phyloP scores from a whole-genome alignment of 2,797 vertebrate species.

The Distichodus sexfasciatus region DNA sequence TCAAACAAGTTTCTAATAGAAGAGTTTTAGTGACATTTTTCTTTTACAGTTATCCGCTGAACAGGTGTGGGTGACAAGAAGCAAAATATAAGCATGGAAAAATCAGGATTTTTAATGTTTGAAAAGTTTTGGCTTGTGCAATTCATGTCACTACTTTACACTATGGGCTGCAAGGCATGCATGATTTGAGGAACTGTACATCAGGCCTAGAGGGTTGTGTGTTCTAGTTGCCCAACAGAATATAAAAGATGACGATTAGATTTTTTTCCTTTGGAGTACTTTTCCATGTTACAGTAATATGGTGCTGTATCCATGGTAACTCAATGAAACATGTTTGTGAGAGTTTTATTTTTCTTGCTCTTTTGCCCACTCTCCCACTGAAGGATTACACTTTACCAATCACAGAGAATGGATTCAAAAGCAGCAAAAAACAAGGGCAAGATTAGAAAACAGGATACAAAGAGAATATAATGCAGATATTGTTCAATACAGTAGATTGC shows the following conservation, averaged over 20 bases:
- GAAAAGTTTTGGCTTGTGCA: background rate
- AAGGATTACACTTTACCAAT: slow-evolving; percentile 21
- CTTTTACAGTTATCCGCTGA: slow-evolving; percentile 11
- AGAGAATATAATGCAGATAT: slow-evolving; percentile 8
- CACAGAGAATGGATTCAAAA: slow-evolving; percentile 20
- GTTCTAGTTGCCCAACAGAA: background rate
- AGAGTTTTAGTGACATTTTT: slow-evolving; percentile 11
- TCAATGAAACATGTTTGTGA: slow-evolving; percentile 22
- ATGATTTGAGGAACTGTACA: background rate
- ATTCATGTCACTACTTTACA: background rate
- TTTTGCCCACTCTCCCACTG: slow-evolving; percentile 14
- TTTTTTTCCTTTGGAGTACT: slow-evolving; percentile 15
- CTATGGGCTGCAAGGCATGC: background rate
- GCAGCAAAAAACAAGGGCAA: slow-evolving; percentile 12
- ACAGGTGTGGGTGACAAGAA: too few relatives aligned
- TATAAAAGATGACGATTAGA: background rate
- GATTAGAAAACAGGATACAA: slow-evolving; percentile 1
- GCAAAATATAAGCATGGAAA: too few relatives aligned
- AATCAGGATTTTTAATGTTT: slow-evolving; percentile 4
- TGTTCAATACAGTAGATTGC: slow-evolving; percentile 4
- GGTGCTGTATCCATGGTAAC: slow-evolving; percentile 36
- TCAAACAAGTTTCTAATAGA: background rate
- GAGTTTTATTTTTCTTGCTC: slow-evolving; percentile 20
- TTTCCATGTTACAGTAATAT: slow-evolving; percentile 7
- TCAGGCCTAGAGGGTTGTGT: background rate